phyloP scores from a whole-genome alignment of 2,888 invertebrate genomes.

The Xestobium rufovillosum region DNA sequence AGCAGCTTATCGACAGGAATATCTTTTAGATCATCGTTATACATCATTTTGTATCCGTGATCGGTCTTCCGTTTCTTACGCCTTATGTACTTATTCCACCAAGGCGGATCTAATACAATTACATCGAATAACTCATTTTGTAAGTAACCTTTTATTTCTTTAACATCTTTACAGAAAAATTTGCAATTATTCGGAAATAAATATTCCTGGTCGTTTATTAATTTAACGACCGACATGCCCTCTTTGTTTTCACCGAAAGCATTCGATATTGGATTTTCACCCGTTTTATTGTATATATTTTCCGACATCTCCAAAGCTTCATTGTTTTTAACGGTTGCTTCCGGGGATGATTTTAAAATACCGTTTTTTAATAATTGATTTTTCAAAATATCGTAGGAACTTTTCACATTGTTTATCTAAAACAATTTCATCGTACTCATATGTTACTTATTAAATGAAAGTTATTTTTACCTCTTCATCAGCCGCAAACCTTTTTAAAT shows the following conservation, averaged over 20 bases:
- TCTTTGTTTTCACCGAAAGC: slow-evolving; percentile 54
- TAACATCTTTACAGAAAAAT: slow-evolving; percentile 62
- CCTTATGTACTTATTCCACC: slow-evolving; percentile 92
- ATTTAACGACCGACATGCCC: slow-evolving; percentile 45
- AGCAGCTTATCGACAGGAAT: slow-evolving; percentile 63
- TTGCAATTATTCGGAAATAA: slow-evolving; percentile 59
- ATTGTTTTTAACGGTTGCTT: too few species aligned
- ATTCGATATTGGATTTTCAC: slow-evolving; percentile 28
- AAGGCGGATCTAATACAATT: slow-evolving; percentile 88
- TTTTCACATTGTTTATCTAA: too few species aligned
- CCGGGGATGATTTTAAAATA: too few species aligned
- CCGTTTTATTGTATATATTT: slow-evolving; percentile 41
- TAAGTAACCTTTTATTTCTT: slow-evolving; percentile 48
- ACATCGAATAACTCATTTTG: slow-evolving; percentile 59
- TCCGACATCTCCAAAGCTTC: slow-evolving; percentile 37
- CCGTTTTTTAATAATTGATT: too few species aligned
- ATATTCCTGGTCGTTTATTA: slow-evolving; percentile 45
- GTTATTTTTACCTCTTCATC: slow-evolving; percentile 23
- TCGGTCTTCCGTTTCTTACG: slow-evolving; percentile 61
- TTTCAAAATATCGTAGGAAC: too few species aligned
- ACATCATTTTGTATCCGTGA: slow-evolving; percentile 68
- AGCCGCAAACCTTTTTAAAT: slow-evolving; percentile 1
- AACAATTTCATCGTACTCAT: too few species aligned
- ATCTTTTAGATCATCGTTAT: slow-evolving; percentile 61
- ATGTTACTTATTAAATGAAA: too few species aligned